These are phyloP conservation scores for Meloidogyne hapla DNA, from an alignment of 1,140 invertebrate species.

Conservation along the genomic window DNA sequence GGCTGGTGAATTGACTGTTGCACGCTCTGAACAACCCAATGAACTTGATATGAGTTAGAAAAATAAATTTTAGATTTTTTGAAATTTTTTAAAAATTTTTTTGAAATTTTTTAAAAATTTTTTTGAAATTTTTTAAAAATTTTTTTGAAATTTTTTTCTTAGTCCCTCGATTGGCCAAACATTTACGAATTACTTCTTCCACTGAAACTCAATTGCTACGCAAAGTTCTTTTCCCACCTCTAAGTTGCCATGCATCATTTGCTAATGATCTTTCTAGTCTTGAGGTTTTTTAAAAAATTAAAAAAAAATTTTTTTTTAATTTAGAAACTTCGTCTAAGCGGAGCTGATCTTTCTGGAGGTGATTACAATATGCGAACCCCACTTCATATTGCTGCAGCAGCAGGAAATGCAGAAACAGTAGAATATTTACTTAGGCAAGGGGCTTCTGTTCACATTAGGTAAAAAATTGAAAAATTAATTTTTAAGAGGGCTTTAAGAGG, in stretches of 20 bases:
- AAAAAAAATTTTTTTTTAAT: conserved; percentile 8
- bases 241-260: conserved; percentile 75
- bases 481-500: too few relatives aligned
- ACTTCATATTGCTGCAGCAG: conserved; percentile 76
- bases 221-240: conserved; percentile 76
- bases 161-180: conserved; percentile 65
- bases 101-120: too few relatives aligned
- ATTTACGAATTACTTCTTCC: conserved; percentile 72
- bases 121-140: too few relatives aligned
- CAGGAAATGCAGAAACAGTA: conserved; percentile 74
- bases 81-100: too few relatives aligned
- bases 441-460: conserved; percentile 75
- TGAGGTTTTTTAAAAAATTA: conserved; percentile 22
- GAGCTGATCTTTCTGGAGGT: conserved; percentile 75
- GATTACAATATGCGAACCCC: conserved; percentile 79
- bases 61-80: conserved; percentile 64
- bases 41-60: conserved; percentile 73
- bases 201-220: conserved; percentile 73
- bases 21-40: conserved; percentile 61
- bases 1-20: conserved; percentile 72
- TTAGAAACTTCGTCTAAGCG: conserved; percentile 67
- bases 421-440: conserved; percentile 77
- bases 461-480: conserved; percentile 6
- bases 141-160: not conserved
- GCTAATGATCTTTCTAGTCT: conserved; percentile 70